phyloP scores from a whole-genome alignment of 2,888 invertebrate species.

The Idaea dimidiata region DNA sequence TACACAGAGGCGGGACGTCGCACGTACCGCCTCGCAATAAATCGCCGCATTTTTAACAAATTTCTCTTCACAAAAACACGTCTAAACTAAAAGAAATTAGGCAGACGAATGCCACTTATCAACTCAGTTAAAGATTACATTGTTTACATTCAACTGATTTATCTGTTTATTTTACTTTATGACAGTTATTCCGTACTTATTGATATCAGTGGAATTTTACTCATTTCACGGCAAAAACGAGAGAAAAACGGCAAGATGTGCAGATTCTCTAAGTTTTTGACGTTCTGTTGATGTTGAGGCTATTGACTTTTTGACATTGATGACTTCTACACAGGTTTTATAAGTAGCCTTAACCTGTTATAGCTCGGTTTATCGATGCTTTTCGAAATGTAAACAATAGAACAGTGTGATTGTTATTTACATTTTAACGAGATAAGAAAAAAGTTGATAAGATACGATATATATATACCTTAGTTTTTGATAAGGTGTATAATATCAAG shows the following conservation, averaged over 20 bases:
- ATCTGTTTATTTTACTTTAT: slow-evolving; percentile 36
- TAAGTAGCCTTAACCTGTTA: neutral
- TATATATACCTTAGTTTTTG: no score
- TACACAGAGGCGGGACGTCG: slow-evolving; percentile 53
- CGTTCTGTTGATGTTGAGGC: neutral
- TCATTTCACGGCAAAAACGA: slow-evolving; percentile 26
- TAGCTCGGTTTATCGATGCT: neutral
- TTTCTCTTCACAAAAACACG: slow-evolving; percentile 40
- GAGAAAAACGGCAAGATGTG: neutral
- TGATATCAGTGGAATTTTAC: slow-evolving; percentile 60
- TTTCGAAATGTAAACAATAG: neutral
- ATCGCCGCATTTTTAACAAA: slow-evolving; percentile 64
- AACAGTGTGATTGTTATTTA: neutral
- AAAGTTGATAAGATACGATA: neutral
- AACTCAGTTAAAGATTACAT: slow-evolving; percentile 28
- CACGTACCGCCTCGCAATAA: slow-evolving; percentile 59
- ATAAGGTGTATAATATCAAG: neutral
- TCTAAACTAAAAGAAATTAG: slow-evolving; percentile 43
- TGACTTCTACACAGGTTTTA: neutral
- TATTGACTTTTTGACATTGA: slow-evolving; percentile 4
- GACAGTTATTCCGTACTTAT: slow-evolving; percentile 31
- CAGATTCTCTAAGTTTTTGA: neutral
- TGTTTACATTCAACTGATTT: slow-evolving; percentile 41
- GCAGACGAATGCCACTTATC: slow-evolving; percentile 49
- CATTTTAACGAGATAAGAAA: neutral